Evolutionary conservation across 2,888 invertebrate species (phyloP).

Genomic region (Mongoloraphidia duomilia): DNA sequence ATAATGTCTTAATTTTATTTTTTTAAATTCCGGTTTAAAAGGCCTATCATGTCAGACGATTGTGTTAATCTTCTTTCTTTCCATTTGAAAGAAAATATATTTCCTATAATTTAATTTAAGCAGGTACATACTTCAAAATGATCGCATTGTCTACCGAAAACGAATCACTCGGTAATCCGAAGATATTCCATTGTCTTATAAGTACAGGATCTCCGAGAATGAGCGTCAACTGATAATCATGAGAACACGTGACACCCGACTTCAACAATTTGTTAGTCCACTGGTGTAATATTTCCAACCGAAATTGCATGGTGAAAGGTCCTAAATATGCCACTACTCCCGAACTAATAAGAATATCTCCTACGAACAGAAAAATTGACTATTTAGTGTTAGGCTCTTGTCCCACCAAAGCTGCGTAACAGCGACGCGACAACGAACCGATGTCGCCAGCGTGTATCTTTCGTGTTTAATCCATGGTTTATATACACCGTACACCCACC

Average conservation of each 20-base stretch:
- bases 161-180: constrained; percentile 73
- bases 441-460: too few relatives aligned
- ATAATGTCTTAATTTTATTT: too few relatives aligned
- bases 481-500: too few relatives aligned
- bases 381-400: background rate
- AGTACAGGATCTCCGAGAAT: constrained; percentile 77
- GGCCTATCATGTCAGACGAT: too few relatives aligned
- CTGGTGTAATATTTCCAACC: constrained; percentile 47
- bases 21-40: too few relatives aligned
- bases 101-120: background rate
- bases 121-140: constrained; percentile 58
- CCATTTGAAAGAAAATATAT: too few relatives aligned
- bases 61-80: too few relatives aligned
- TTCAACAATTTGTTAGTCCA: constrained; percentile 62
- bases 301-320: constrained; percentile 66
- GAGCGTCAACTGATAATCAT: constrained; percentile 60
- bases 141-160: constrained; percentile 88
- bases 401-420: too few relatives aligned
- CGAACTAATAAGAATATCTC: constrained; percentile 79
- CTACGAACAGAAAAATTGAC: constrained; percentile 25
- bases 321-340: constrained; percentile 87
- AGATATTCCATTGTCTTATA: constrained; percentile 83
- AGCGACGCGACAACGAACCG: too few relatives aligned
- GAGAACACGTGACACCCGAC: constrained; percentile 59
- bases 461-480: too few relatives aligned